These are phyloP conservation scores for Ascidia mentula DNA, from an alignment of 23 tunicate genomes.

Conservation along the genomic window DNA sequence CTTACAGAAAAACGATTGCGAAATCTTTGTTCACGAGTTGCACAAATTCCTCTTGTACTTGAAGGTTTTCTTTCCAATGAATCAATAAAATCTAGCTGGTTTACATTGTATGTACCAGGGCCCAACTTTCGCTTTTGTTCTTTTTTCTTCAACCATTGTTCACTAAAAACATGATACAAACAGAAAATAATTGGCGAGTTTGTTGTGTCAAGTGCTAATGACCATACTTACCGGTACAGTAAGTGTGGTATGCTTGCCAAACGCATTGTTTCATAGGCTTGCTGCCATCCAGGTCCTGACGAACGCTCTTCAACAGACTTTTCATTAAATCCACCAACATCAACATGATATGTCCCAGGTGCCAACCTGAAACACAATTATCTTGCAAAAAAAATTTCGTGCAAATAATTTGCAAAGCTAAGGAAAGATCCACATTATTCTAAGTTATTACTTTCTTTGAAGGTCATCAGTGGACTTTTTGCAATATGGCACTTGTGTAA, in stretches of 20 bases:
- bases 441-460: slow-evolving; percentile 45
- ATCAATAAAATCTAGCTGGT: slow-evolving; percentile 46
- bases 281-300: slow-evolving; percentile 96
- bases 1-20: slow-evolving; percentile 36
- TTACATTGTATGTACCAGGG: slow-evolving; percentile 79
- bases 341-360: slow-evolving; percentile 74
- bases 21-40: slow-evolving; percentile 67
- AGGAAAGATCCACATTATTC: not conserved
- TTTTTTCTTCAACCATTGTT: slow-evolving; percentile 69
- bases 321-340: slow-evolving; percentile 72
- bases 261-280: slow-evolving; percentile 60
- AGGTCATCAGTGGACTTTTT: slow-evolving; percentile 73
- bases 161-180: slow-evolving; percentile 13
- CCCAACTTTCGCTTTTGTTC: slow-evolving; percentile 64
- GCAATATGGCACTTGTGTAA: slow-evolving; percentile 74
- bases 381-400: no score
- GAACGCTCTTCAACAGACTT: slow-evolving; percentile 34
- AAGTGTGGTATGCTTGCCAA: slow-evolving; percentile 82
- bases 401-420: not conserved
- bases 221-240: slow-evolving; percentile 57
- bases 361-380: slow-evolving; percentile 62
- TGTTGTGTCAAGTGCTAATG: not conserved
- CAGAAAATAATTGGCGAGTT: not conserved
- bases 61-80: slow-evolving; percentile 50
- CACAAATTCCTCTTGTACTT: slow-evolving; percentile 59